Base-by-base conservation (phyloP, 2,888 invertebrate genomes). In the Nebria salina region DNA sequence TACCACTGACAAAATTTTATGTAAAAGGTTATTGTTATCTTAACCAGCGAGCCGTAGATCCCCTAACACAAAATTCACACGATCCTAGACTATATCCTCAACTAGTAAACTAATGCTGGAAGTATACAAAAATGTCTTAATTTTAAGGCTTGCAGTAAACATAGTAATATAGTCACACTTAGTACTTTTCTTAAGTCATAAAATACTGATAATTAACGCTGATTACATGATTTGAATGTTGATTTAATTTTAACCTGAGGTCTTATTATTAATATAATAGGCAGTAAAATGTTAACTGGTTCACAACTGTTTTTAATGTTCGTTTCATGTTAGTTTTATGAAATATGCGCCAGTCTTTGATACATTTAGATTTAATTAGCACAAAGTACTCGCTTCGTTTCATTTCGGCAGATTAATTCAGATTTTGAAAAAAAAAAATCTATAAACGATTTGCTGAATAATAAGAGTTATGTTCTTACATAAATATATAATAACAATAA, bases 11-110 rank as follows among this genome's bases (percentile, higher is more conserved):
- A 8, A 54, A 43, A 43, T 43, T 20, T 20, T 20, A 20, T 20
- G 20, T 43, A 43, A 43, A 43, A 9, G 9, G 9, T 9, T 73
- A 82, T 82, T 81, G 81, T 83, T 82, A 82, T 42, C 65, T 70
- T 25, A 77, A 43, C 75, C 82, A 83, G 42, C 75, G 76, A 75
- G 79, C 76, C 82, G 76, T 79, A 66, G 75, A 79, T 83, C 83
- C 83, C 76, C 13, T 15, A 42, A 76, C 43, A 9, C 8, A 43
- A 25, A 78, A 68, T 82, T 83, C 82, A 78, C 82, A 83, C 76
- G 82, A 75, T 68, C 68, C 41, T 42, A 42, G n/a, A 34, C 41
- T 54, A n/a, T 34, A 34, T 75, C 75, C 79, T 75, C 73, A 42
- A 65, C 79, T 75, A 26, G 20, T 65, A 20, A 26, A 64, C 9